Evolutionary conservation across 1,140 invertebrate genomes (phyloP).

Genomic region (Macrobrachium nipponense): DNA sequence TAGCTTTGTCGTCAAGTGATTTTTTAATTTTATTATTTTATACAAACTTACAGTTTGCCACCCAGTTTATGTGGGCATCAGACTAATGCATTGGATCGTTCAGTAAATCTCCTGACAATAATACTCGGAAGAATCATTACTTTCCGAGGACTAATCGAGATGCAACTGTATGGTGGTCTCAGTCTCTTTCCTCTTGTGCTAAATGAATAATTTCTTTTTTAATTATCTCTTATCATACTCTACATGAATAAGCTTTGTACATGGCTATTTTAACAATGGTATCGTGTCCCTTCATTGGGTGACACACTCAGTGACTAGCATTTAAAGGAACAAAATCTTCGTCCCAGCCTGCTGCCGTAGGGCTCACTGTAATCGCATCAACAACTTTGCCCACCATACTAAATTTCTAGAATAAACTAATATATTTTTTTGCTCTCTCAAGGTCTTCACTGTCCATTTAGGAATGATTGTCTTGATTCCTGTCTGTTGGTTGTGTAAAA

Average conservation of each 20-base stretch:
- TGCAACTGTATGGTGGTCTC: too few species aligned
- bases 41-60: too few species aligned
- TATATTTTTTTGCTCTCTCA: neutral
- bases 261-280: slow-evolving; percentile 38
- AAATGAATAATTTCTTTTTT: too few species aligned
- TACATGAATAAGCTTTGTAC: slow-evolving; percentile 43
- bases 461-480: neutral
- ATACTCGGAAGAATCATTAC: too few species aligned
- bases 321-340: slow-evolving; percentile 43
- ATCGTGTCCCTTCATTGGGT: slow-evolving; percentile 13
- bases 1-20: too few species aligned
- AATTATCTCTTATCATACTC: neutral
- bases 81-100: too few species aligned
- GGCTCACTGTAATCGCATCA: neutral
- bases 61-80: too few species aligned
- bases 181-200: neutral
- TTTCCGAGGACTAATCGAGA: too few species aligned
- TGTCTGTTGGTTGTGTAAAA: slow-evolving; percentile 39
- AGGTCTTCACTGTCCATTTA: neutral
- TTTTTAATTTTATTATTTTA: too few species aligned
- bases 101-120: too few species aligned
- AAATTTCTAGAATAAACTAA: neutral
- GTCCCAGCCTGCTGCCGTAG: slow-evolving; percentile 37
- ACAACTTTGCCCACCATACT: neutral
- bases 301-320: slow-evolving; percentile 49